Percentiles rank a stretch among this genome's conserved stretches.
These are phyloP conservation scores for Listrodromus nycthemerus DNA, from an alignment of 2,888 invertebrate genomes.

Conservation along the genomic window DNA sequence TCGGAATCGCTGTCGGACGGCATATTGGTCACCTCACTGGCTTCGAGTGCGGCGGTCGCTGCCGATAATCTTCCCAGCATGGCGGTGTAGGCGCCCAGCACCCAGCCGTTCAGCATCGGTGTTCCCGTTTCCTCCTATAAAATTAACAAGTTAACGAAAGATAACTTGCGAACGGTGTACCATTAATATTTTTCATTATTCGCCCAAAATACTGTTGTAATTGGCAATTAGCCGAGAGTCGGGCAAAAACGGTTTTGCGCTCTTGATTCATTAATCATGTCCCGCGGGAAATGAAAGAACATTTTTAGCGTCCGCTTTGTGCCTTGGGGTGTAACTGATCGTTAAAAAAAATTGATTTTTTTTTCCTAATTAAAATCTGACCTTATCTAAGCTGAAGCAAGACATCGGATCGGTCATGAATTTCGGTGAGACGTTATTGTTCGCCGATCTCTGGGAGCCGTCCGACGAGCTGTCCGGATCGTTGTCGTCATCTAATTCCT, in stretches of 20 bases:
- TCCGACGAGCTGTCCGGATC: slow-evolving; percentile 78
- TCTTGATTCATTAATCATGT: neutral
- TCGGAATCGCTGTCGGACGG: slow-evolving; percentile 82
- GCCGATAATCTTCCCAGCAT: slow-evolving; percentile 82
- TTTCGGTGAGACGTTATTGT: slow-evolving; percentile 78
- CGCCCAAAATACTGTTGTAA: neutral
- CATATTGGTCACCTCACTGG: slow-evolving; percentile 78
- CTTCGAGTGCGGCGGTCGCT: slow-evolving; percentile 80
- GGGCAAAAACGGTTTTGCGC: neutral
- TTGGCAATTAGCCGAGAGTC: neutral
- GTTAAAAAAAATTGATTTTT: neutral
- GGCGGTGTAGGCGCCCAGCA: slow-evolving; percentile 82
- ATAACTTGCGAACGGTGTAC: neutral
- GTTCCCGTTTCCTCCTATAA: slow-evolving; percentile 79
- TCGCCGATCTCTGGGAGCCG: slow-evolving; percentile 79
- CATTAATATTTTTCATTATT: neutral
- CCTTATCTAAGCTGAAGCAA: slow-evolving; percentile 80
- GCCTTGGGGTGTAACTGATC: neutral
- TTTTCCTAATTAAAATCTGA: slow-evolving; percentile 52
- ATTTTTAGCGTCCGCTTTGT: too few relatives aligned
- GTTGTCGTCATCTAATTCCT: slow-evolving; percentile 79
- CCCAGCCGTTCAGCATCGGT: slow-evolving; percentile 82
- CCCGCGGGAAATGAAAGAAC: neutral
- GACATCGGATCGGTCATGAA: slow-evolving; percentile 77
- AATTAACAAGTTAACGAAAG: neutral